A percentile compares a stretch with the other conserved stretches of the same genome.
Conservation (phyloP, 2,797 vertebrate species). For the Cygnus olor region DNA sequence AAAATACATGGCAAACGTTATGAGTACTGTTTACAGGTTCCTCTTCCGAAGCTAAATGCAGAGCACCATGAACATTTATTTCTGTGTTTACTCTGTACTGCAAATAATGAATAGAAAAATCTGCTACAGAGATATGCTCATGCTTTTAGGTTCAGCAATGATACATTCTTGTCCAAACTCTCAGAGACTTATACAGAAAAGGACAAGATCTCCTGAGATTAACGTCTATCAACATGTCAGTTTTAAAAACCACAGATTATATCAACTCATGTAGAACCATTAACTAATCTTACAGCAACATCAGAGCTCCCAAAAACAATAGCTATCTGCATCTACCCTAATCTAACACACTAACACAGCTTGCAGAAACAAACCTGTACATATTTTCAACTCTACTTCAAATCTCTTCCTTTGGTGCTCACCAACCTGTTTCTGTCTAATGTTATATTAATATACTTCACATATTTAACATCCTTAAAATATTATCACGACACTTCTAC, state of each 20-base stretch:
- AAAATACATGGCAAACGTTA: not conserved
- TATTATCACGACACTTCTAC: not conserved
- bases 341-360: not conserved
- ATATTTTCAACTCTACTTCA: not conserved
- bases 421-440: not conserved
- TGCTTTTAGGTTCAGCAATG: not conserved
- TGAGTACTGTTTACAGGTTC: not conserved
- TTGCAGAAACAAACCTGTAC: not conserved
- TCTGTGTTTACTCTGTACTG: not conserved
- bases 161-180: not conserved
- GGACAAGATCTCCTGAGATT: constrained; percentile 6
- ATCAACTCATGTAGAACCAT: not conserved
- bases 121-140: not conserved
- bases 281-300: not conserved
- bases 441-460: not conserved
- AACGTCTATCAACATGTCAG: not conserved
- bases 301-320: not conserved
- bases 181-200: not conserved
- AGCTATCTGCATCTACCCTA: not conserved
- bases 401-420: not conserved
- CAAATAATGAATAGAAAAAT: not conserved
- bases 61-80: not conserved
- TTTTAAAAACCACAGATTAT: not conserved
- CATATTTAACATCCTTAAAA: not conserved
- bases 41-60: not conserved